These are phyloP conservation scores for Centroberyx gerrardi DNA, from an alignment of 2,797 vertebrate species.

Conservation along the genomic window DNA sequence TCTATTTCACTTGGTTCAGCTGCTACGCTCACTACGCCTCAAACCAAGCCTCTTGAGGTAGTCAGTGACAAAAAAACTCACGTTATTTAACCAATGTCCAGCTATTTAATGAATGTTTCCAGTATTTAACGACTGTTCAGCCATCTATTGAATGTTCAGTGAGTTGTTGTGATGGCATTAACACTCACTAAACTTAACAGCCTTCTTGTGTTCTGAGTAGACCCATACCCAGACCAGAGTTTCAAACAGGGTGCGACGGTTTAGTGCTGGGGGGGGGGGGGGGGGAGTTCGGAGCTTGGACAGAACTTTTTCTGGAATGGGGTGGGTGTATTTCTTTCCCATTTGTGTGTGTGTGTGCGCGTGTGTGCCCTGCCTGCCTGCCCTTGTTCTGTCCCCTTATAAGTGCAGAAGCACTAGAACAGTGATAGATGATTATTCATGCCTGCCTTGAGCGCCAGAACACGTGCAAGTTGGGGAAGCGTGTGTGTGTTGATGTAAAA, in stretches of 20 bases:
- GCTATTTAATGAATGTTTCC: constrained; percentile 78
- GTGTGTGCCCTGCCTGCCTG: constrained; percentile 63
- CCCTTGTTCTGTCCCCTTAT: constrained; percentile 70
- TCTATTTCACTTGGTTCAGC: constrained; percentile 69
- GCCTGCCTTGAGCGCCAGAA: constrained; percentile 77
- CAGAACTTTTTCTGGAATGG: constrained; percentile 57
- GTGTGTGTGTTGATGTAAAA: constrained; percentile 52
- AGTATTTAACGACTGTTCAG: constrained; percentile 79
- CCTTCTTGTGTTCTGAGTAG: constrained; percentile 63
- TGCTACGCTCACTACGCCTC: constrained; percentile 81
- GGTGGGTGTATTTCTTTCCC: constrained; percentile 58
- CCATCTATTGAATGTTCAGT: constrained; percentile 81
- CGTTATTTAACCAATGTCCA: constrained; percentile 64
- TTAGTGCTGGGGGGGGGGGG: constrained; percentile 37
- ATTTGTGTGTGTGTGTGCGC: constrained; percentile 40
- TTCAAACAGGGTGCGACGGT: constrained; percentile 50
- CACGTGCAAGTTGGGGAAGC: constrained; percentile 72
- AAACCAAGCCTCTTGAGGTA: constrained; percentile 72
- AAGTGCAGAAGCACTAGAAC: constrained; percentile 73
- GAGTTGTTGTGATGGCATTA: constrained; percentile 38
- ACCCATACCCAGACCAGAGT: constrained; percentile 33
- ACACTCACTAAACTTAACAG: constrained; percentile 58
- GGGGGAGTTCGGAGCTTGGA: constrained; percentile 44
- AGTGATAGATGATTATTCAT: constrained; percentile 79
- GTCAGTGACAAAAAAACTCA: constrained; percentile 65